Conservation (phyloP, 2,888 invertebrate genomes). For the Pyrrhosoma nymphula region DNA sequence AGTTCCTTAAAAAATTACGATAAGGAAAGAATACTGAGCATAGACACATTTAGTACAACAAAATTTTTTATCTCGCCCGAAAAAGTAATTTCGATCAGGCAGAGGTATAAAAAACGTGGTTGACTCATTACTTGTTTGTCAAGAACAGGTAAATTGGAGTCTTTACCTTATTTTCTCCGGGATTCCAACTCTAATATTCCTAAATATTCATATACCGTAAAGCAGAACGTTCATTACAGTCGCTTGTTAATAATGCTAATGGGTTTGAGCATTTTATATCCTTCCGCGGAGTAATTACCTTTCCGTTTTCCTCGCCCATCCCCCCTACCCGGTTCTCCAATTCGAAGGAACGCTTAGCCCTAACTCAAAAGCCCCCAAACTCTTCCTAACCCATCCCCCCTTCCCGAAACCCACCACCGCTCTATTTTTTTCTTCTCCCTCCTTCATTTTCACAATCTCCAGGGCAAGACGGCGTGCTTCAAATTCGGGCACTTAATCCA, state of each 20-base stretch:
- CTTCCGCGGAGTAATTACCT: constrained; percentile 34
- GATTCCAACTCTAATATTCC: neutral
- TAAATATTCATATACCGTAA: constrained; percentile 58
- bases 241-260: constrained; percentile 67
- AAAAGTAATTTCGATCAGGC: neutral
- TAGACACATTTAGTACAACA: neutral
- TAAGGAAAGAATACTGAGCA: neutral
- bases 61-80: neutral
- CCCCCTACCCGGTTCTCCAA: neutral
- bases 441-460: constrained; percentile 23
- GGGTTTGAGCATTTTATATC: constrained; percentile 60
- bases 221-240: constrained; percentile 45
- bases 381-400: neutral
- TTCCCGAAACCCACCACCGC: neutral
- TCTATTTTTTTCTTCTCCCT: neutral
- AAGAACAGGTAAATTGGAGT: neutral
- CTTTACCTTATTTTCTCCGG: neutral
- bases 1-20: neutral
- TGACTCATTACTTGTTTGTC: neutral
- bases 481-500: constrained; percentile 55
- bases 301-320: neutral
- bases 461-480: constrained; percentile 40
- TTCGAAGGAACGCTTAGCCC: neutral
- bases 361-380: neutral
- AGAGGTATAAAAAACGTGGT: neutral